Percentiles rank a stretch among this genome's conserved stretches.
phyloP scores from a whole-genome alignment of 2,888 invertebrate species.

The Rotaria macrura region DNA sequence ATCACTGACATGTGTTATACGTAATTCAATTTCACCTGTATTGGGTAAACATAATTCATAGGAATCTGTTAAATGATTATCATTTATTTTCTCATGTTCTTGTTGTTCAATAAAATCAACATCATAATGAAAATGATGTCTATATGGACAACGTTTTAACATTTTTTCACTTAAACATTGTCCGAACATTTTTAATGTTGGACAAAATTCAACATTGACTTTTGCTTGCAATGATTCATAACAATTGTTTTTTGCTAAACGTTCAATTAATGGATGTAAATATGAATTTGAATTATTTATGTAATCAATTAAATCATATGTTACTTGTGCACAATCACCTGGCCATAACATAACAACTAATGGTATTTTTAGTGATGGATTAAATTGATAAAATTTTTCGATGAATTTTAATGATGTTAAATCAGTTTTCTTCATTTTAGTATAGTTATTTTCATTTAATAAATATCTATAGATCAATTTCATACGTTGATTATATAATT shows the following conservation, averaged over 20 bases:
- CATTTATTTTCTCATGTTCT: background rate
- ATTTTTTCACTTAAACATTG: background rate
- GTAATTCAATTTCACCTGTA: background rate
- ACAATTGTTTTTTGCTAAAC: constrained; percentile 17
- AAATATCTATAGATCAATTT: background rate
- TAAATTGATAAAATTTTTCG: background rate
- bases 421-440: no score
- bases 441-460: background rate
- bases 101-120: background rate
- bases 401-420: background rate
- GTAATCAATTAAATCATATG: constrained; percentile 7
- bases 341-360: background rate
- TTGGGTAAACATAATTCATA: background rate
- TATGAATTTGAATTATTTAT: background rate
- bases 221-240: background rate
- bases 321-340: constrained; percentile 17
- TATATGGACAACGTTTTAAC: constrained; percentile 6
- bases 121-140: constrained; percentile 10
- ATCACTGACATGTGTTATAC: background rate
- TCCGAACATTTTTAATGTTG: background rate
- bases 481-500: constrained; percentile 12
- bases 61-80: background rate
- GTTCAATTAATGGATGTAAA: constrained; percentile 13
- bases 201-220: background rate
- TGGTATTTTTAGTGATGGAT: background rate